Evolutionary conservation across 2,888 invertebrate species (phyloP).

Genomic region (Hypercompe scribonia): DNA sequence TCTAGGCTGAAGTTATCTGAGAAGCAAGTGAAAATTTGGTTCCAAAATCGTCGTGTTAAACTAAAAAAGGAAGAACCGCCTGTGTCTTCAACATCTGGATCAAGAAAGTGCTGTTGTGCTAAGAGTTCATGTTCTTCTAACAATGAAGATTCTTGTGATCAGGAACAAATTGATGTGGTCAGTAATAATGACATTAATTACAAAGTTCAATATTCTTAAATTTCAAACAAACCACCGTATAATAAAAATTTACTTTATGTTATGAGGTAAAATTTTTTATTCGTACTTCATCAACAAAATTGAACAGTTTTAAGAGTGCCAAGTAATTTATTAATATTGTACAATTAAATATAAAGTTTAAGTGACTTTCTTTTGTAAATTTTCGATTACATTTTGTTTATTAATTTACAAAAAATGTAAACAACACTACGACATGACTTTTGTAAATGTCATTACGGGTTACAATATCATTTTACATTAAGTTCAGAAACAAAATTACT

Average conservation of each 20-base stretch:
- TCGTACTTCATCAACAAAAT: background rate
- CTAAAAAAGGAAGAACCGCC: constrained; percentile 95
- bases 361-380: background rate
- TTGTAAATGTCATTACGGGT: background rate
- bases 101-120: constrained; percentile 76
- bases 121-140: constrained; percentile 71
- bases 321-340: constrained; percentile 5
- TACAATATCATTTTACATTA: no score
- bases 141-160: constrained; percentile 69
- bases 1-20: constrained; percentile 95
- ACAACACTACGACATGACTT: background rate
- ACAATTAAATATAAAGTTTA: background rate
- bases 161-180: constrained; percentile 81
- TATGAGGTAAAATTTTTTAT: constrained; percentile 21
- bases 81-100: constrained; percentile 62
- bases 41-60: constrained; percentile 97
- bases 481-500: background rate
- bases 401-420: background rate
- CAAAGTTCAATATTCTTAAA: constrained; percentile 68
- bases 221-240: constrained; percentile 14
- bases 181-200: constrained; percentile 76
- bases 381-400: background rate
- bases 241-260: constrained; percentile 7
- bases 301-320: background rate
- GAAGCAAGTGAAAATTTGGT: constrained; percentile 98